Evolutionary conservation across 2,113 vertebrate genomes (phyloP), one percentile per base, ranked within the genome.

Genomic region (Mesoclemmys tuberculata): DNA sequence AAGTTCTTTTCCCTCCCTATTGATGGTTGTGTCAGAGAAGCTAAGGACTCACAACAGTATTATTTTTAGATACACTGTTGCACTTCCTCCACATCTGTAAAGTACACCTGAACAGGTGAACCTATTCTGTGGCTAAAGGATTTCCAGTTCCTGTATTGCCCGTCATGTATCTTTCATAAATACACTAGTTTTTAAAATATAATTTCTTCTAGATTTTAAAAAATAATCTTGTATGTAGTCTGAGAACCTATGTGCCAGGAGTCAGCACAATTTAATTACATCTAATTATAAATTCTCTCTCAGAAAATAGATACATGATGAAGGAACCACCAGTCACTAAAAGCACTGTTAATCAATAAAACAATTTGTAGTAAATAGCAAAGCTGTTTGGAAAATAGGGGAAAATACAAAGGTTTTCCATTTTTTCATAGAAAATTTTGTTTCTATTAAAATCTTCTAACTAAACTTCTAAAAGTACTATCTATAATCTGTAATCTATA

Each of bases 391-490:
- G 18, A 89, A 95, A 95, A 89, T 8, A 88, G 78, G 11, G 80
- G 26, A 3, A 85, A 83, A 87, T 27, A 41, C 5, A 51, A 22
- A 2, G 0, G 10, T 51, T 38, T 46, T 88, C 11, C 29, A 4
- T 49, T 88, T 88, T 86, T 41, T n/a, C 90, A 80, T 90, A 56
- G 12, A 85, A 94, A 61, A 35, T 80, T 44, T 21, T 77, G 44
- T 35, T 83, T 78, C 26, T 92, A 90, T 88, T 52, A 0, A 94
- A 94, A 95, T 31, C 31, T 68, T 68, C 58, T 80, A 11, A 24
- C 21, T 89, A 49, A 29, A 29, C 2, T 29, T 54, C 54, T 16
- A 55, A 26, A 68, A 38, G 4, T 68, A 8, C 35, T 61, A 31
- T 41, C 68, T 71, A 26, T 49, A 12, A 80, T 91, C 46, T 58